Percentiles rank a stretch among this genome's conserved stretches.
These are phyloP conservation scores for Nestor notabilis DNA, from an alignment of 2,113 vertebrate species.

Conservation along the genomic window DNA sequence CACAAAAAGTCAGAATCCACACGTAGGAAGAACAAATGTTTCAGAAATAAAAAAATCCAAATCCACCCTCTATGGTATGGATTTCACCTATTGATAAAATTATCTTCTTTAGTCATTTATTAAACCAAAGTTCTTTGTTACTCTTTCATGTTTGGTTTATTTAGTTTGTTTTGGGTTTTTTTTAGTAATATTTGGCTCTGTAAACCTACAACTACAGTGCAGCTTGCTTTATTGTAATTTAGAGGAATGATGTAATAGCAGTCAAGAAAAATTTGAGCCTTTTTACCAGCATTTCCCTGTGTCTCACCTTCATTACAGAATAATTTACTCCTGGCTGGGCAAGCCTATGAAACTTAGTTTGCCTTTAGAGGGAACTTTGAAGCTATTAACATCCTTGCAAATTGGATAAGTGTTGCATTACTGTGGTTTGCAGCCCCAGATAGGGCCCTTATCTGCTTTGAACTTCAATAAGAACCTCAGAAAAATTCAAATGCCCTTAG, in stretches of 20 bases:
- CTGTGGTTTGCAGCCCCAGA: constrained; percentile 29
- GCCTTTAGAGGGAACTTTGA: constrained; percentile 29
- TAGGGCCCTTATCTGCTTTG: constrained; percentile 57
- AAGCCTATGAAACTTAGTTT: constrained; percentile 13
- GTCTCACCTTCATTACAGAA: not conserved
- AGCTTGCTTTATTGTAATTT: not conserved
- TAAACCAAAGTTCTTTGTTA: not conserved
- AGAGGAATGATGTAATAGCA: not conserved
- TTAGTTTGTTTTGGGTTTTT: fast-evolving
- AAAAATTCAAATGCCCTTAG: constrained; percentile 63
- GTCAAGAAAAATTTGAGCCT: not conserved
- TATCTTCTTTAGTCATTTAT: not conserved
- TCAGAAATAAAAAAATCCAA: not conserved
- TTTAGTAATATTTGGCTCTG: not conserved
- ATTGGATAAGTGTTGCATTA: constrained; percentile 66
- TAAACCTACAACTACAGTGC: not conserved
- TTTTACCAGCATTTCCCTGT: not conserved
- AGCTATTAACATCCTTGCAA: constrained; percentile 58
- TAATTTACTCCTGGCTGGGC: constrained; percentile 27
- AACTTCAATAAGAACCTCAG: constrained; percentile 61
- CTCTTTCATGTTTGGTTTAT: fast-evolving
- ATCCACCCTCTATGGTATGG: fast-evolving
- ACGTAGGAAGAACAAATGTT: not conserved
- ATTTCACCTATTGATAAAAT: not conserved
- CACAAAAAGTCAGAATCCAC: not conserved